Percentiles rank a stretch among this genome's conserved stretches.
phyloP scores from a whole-genome alignment of 30 jellyfish, hydroid and myxozoan genomes.

The Chironex yamaguchii region DNA sequence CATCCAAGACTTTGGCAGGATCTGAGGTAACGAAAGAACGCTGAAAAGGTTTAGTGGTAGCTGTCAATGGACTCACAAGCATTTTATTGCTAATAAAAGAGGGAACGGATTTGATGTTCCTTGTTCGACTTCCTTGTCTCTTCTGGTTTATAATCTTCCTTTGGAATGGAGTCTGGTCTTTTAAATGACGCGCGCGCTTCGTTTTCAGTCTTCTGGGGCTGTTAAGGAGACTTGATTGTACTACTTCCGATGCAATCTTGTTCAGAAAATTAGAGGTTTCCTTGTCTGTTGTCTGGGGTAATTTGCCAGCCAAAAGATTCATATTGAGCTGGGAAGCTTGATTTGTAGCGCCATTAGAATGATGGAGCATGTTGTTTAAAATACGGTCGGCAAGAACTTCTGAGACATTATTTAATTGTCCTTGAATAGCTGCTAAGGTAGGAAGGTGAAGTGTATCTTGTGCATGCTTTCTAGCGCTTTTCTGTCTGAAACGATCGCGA shows the following conservation, averaged over 20 bases:
- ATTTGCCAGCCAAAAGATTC: not conserved
- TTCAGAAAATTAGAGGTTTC: not conserved
- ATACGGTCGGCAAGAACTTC: not conserved
- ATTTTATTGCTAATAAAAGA: too few species aligned
- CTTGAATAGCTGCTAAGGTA: not conserved
- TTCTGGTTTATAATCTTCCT: not conserved
- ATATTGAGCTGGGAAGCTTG: not conserved
- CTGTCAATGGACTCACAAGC: not conserved
- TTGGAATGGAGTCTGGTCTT: not conserved
- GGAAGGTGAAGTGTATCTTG: not conserved
- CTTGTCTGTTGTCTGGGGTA: not conserved
- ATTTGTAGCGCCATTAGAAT: not conserved
- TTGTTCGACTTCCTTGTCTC: not conserved
- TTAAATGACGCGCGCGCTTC: not conserved
- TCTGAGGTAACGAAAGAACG: not conserved
- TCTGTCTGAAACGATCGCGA: too few species aligned
- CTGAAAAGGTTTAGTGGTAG: not conserved
- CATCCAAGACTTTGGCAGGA: not conserved
- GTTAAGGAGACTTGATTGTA: not conserved
- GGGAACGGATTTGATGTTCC: not conserved
- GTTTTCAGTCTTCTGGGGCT: not conserved
- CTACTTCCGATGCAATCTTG: not conserved
- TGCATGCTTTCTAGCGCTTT: not conserved
- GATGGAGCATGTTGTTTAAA: not conserved
- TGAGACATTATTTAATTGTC: not conserved